Conservation (phyloP, 2,113 vertebrate genomes). For the Osmerus eperlanus region DNA sequence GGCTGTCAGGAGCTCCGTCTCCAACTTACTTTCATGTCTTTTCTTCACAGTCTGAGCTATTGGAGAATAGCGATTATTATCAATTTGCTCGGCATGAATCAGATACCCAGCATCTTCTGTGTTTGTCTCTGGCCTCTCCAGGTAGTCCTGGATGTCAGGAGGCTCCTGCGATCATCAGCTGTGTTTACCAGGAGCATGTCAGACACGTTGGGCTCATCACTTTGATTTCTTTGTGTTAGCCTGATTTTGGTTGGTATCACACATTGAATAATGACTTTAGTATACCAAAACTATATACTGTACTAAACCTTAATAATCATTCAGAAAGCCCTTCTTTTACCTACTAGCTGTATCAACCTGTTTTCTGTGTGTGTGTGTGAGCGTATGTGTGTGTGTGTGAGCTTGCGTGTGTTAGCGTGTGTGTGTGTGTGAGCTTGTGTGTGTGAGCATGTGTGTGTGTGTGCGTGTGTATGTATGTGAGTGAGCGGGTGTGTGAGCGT, state of each 20-base stretch:
- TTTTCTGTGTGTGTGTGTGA: not conserved
- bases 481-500: not conserved
- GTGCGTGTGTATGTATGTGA: not conserved
- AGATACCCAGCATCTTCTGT: constrained; percentile 60
- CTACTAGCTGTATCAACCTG: too few relatives aligned
- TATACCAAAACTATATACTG: too few relatives aligned
- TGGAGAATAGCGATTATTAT: constrained; percentile 68
- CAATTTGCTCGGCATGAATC: constrained; percentile 66
- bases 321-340: not conserved
- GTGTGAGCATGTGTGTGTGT: not conserved
- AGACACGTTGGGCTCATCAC: not conserved
- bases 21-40: constrained; percentile 76
- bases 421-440: constrained; percentile 13
- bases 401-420: constrained; percentile 1
- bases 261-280: constrained; percentile 57
- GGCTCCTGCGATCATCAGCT: too few relatives aligned
- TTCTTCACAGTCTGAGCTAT: constrained; percentile 67
- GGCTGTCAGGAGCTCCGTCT: constrained; percentile 80
- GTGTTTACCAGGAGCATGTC: too few relatives aligned
- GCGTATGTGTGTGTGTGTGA: not conserved
- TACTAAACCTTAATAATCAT: not conserved
- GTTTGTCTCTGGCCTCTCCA: constrained; percentile 30
- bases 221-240: constrained; percentile 41
- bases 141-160: constrained; percentile 11
- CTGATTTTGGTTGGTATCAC: constrained; percentile 33